Conservation (phyloP, 2,113 vertebrate genomes). For the Columbina picui region DNA sequence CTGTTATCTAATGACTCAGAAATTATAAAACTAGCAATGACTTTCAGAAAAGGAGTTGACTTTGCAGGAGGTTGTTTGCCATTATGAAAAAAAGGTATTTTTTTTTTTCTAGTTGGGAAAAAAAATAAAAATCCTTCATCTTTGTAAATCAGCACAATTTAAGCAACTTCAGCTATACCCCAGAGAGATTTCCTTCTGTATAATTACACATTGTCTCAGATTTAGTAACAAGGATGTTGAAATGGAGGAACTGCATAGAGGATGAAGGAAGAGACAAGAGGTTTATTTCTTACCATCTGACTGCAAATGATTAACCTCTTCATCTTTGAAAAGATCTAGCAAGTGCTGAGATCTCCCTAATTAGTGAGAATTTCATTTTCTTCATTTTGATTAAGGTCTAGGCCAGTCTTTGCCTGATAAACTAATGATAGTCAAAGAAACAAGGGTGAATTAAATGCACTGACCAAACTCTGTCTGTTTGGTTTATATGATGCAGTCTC, state of each 20-base stretch:
- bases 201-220: conserved; percentile 74
- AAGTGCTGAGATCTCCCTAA: conserved; percentile 55
- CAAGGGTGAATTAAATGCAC: neutral
- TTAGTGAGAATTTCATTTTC: conserved; percentile 39
- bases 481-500: neutral
- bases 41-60: conserved; percentile 85
- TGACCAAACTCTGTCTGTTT: neutral
- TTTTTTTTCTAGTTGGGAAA: conserved; percentile 44
- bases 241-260: conserved; percentile 34
- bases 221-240: conserved; percentile 67
- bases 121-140: conserved; percentile 67
- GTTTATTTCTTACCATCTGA: conserved; percentile 52
- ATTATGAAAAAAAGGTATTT: conserved; percentile 70
- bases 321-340: conserved; percentile 68
- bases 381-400: conserved; percentile 60
- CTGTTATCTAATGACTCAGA: conserved; percentile 90
- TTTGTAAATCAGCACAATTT: conserved; percentile 80
- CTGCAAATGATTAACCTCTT: conserved; percentile 61
- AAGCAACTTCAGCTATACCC: conserved; percentile 75
- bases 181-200: conserved; percentile 73
- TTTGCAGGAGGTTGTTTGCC: conserved; percentile 83
- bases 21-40: conserved; percentile 87
- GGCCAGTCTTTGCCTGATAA: conserved; percentile 36
- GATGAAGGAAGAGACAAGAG: conserved; percentile 58
- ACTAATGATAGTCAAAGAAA: conserved; percentile 58